phyloP scores from a whole-genome alignment of 2,113 vertebrate genomes.

The Embiotoca jacksoni region DNA sequence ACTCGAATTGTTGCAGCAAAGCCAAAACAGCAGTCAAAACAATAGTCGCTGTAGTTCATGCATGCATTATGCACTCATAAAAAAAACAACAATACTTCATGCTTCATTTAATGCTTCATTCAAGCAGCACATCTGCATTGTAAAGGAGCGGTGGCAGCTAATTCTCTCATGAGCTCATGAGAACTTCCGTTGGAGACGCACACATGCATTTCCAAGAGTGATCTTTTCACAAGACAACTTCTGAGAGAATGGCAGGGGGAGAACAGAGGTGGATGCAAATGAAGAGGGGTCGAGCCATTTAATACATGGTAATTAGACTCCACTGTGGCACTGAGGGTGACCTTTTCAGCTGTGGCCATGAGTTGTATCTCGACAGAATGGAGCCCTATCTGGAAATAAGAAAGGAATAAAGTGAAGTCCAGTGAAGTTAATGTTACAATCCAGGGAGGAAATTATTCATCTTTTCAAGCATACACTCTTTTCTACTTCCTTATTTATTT shows the following conservation, averaged over 20 bases:
- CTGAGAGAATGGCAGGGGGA: slow-evolving; percentile 29
- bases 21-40: neutral
- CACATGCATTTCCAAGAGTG: slow-evolving; percentile 18
- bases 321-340: slow-evolving; percentile 46
- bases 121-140: slow-evolving; percentile 23
- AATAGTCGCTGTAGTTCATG: neutral
- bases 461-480: slow-evolving; percentile 38
- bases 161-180: slow-evolving; percentile 1
- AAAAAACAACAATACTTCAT: neutral
- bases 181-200: slow-evolving; percentile 30
- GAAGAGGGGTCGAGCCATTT: slow-evolving; percentile 52
- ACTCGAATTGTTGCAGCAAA: neutral
- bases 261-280: slow-evolving; percentile 72
- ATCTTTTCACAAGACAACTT: slow-evolving; percentile 46
- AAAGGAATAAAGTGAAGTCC: slow-evolving; percentile 44
- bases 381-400: slow-evolving; percentile 39
- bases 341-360: slow-evolving; percentile 54
- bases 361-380: slow-evolving; percentile 45
- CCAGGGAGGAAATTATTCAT: slow-evolving; percentile 48
- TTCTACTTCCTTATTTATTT: slow-evolving; percentile 58
- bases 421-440: slow-evolving; percentile 30
- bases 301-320: slow-evolving; percentile 72
- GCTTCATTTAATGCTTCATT: neutral
- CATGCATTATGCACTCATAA: neutral
- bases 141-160: neutral